Percentiles rank a stretch among this genome's conserved stretches.
phyloP scores from a whole-genome alignment of 2,113 vertebrate genomes.

The Sus scrofa region DNA sequence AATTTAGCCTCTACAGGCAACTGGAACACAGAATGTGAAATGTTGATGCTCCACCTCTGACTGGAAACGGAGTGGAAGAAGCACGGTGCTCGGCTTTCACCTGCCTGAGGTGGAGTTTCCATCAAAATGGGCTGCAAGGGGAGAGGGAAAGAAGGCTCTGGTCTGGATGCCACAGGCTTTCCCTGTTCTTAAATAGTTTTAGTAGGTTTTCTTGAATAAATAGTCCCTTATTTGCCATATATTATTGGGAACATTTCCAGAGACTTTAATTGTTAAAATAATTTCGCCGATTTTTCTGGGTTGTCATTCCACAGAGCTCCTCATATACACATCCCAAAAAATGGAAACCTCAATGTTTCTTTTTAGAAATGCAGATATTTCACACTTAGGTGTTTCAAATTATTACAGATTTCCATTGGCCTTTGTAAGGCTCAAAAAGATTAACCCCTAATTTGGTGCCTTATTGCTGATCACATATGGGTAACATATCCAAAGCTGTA shows the following conservation, averaged over 20 bases:
- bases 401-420: background rate
- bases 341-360: background rate
- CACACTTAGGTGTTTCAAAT: background rate
- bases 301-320: background rate
- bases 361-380: background rate
- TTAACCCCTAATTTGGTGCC: background rate
- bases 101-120: background rate
- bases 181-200: background rate
- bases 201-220: background rate
- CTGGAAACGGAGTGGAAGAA: accelerated
- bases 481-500: background rate
- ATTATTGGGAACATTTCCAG: background rate
- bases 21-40: background rate
- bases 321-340: background rate
- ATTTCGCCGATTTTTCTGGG: background rate
- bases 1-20: background rate
- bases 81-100: background rate
- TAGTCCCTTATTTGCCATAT: background rate
- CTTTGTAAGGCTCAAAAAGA: background rate
- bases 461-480: background rate
- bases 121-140: background rate
- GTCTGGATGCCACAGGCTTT: background rate
- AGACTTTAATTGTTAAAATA: background rate
- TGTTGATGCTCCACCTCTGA: accelerated
- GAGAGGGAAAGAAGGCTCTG: background rate